Evolutionary conservation across 2,888 invertebrate genomes (phyloP).

Genomic region (Amaurobius ferox): DNA sequence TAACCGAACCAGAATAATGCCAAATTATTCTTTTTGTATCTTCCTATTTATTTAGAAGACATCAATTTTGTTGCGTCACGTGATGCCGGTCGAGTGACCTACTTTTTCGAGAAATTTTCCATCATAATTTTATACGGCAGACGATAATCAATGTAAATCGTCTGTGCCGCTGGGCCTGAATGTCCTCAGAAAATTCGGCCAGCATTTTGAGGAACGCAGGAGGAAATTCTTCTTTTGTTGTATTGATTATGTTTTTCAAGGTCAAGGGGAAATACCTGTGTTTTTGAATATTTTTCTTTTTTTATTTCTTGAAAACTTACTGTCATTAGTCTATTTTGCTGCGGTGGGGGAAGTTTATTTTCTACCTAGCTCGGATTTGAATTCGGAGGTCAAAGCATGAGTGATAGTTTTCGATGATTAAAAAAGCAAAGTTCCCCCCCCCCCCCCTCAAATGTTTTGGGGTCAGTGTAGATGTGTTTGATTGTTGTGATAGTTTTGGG

Average conservation of each 20-base stretch:
- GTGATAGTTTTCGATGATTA: neutral
- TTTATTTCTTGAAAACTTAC: too few relatives aligned
- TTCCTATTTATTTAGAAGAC: too few relatives aligned
- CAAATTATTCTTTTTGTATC: too few relatives aligned
- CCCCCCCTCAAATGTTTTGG: neutral
- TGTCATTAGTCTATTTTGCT: neutral
- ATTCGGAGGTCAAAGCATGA: neutral
- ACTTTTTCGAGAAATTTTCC: neutral
- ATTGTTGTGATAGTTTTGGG: neutral
- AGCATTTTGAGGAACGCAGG: neutral
- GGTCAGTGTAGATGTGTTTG: neutral
- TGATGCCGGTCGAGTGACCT: neutral
- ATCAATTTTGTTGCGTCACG: too few relatives aligned
- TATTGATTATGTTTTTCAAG: neutral
- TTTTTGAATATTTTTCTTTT: too few relatives aligned
- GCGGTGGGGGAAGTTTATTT: neutral
- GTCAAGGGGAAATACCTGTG: neutral
- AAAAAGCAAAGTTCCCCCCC: neutral
- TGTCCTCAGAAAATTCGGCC: neutral
- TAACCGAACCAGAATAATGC: too few relatives aligned
- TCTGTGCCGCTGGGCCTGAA: neutral
- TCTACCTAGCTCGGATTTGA: neutral
- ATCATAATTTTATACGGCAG: neutral
- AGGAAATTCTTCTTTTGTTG: neutral
- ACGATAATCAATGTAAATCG: conserved; percentile 6